Percentiles rank a stretch among this genome's conserved stretches.
Evolutionary conservation across 2,888 invertebrate genomes (phyloP).

Genomic region (Drosophila meridiana): DNA sequence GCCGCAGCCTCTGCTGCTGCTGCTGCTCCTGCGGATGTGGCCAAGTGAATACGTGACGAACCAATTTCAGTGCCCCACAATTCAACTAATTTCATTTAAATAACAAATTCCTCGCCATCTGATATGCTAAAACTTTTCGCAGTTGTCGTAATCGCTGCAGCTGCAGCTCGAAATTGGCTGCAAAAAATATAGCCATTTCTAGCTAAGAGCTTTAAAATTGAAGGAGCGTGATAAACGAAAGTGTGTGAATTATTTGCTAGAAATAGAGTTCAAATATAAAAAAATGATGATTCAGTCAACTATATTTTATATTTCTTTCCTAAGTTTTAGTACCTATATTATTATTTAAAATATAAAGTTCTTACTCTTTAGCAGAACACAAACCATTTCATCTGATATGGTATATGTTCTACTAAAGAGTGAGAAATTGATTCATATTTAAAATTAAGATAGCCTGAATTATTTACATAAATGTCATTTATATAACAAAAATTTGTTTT

Average conservation of each 20-base stretch:
- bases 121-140: conserved; percentile 38
- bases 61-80: conserved; percentile 44
- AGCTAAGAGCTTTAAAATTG: background rate
- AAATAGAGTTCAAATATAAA: background rate
- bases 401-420: no score
- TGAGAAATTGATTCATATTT: no score
- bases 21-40: conserved; percentile 30
- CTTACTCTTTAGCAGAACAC: no score
- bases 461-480: no score
- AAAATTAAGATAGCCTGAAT: no score
- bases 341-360: background rate
- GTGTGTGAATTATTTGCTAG: background rate
- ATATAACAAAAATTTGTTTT: no score
- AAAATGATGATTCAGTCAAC: background rate
- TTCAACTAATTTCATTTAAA: conserved; percentile 69
- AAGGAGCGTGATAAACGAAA: background rate
- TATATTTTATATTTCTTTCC: background rate
- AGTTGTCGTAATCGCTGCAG: conserved; percentile 11
- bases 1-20: background rate
- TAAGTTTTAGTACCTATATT: background rate
- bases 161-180: background rate
- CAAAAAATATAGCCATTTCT: conserved; percentile 2
- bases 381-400: no score
- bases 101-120: conserved; percentile 52
- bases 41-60: conserved; percentile 65